phyloP scores from a whole-genome alignment of 2,113 vertebrate species.

The Anarhynchus alexandrinus region DNA sequence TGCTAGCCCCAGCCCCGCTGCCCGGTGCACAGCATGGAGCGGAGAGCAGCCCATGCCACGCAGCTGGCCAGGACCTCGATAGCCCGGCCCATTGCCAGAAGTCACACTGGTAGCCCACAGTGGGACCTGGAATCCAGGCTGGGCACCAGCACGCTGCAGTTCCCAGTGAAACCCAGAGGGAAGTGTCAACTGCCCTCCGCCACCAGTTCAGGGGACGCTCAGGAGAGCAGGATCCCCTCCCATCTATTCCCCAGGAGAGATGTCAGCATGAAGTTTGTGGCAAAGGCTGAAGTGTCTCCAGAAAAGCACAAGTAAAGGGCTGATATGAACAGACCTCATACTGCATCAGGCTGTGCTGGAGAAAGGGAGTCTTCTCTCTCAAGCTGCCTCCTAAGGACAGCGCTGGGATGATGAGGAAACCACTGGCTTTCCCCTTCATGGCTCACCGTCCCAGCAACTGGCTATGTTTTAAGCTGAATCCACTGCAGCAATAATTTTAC shows the following conservation, averaged over 20 bases:
- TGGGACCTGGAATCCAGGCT: neutral
- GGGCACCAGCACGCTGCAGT: neutral
- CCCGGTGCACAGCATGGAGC: rapidly evolving
- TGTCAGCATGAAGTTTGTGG: neutral
- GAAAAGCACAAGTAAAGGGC: neutral
- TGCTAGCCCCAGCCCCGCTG: neutral
- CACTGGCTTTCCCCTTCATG: neutral
- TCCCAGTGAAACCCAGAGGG: neutral
- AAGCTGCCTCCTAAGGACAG: neutral
- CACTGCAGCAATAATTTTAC: neutral
- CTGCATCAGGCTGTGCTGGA: neutral
- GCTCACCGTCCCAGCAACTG: neutral
- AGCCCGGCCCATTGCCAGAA: neutral
- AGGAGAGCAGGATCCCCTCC: neutral
- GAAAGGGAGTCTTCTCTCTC: neutral
- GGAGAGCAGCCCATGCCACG: neutral
- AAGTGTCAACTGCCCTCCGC: neutral
- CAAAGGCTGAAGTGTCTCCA: neutral
- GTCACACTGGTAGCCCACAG: neutral
- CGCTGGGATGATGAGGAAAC: rapidly evolving
- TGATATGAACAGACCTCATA: neutral
- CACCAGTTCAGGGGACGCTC: neutral
- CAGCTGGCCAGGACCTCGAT: neutral
- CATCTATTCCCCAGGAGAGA: neutral
- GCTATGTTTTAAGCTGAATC: neutral